Base-by-base conservation (phyloP, 2,797 vertebrate species). In the Carapus acus region DNA sequence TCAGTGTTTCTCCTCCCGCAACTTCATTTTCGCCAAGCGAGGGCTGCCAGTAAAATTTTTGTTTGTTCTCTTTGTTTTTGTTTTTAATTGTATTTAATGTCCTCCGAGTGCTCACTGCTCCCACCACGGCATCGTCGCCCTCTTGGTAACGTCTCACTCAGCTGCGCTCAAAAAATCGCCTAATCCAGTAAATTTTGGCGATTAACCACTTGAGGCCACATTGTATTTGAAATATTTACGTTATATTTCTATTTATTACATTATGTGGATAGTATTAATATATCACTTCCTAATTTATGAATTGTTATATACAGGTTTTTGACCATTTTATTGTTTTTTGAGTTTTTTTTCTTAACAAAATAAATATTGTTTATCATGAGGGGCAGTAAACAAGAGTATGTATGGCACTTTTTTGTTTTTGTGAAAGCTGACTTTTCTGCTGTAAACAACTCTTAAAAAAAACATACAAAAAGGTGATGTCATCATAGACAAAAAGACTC, bases 181-280 rank as follows among this genome's bases (percentile, higher is more conserved):
- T 27, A 23, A 17, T 43, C 41, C 58, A 34, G 74, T 45, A 54
- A 72, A 51, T 61, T 43, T 9, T 27, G 34, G 45, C 52, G 58
- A 49, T 64, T 70, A 69, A 53, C 14, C 2, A 59, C 46, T 43
- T 50, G 45, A 69, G 64, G 61, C 73, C 49, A 62, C 54, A 53
- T 75, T 69, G 49, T 69, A 75, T 67, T 75, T 75, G 15, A 73
- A 65, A 73, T 76, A 79, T 84, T 83, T 83, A 84, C 83, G 80
- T 83, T 69, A 79, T 79, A 82, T 81, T 84, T 84, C 62, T 83
- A 86, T 84, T 82, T 84, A 85, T 82, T 69, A 73, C 69, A 76
- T 69, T 58, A 69, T 78, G 72, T 79, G 63, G 31, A 80, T 80
- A 76, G 72, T 74, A 71, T 77, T 81, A 71, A 83, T 83, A 75